Percentiles rank a stretch among this genome's conserved stretches.
Conservation (phyloP, 1,140 invertebrate genomes). For the Akabosia matsudoensis region DNA sequence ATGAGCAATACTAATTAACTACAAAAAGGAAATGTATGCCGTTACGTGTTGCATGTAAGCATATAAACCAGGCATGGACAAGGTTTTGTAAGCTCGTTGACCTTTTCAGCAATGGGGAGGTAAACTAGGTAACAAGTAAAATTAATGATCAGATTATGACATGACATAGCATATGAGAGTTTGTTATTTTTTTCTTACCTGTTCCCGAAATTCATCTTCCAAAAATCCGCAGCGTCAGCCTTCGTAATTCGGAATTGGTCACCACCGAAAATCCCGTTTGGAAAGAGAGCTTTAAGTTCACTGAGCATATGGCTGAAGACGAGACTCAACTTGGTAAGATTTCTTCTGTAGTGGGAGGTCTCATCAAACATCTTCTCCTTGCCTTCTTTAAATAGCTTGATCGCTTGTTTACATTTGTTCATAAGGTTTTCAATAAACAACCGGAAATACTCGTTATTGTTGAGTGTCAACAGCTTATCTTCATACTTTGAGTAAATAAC, state of each 20-base stretch:
- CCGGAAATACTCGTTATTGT: conserved; percentile 94
- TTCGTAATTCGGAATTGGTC: conserved; percentile 96
- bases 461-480: conserved; percentile 82
- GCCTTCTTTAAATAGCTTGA: conserved; percentile 96
- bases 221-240: conserved; percentile 97
- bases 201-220: conserved; percentile 93
- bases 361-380: conserved; percentile 99
- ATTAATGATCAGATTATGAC: background rate
- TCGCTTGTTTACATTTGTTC: conserved; percentile 96
- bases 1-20: too few species aligned
- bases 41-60: too few species aligned
- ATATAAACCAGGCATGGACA: too few species aligned
- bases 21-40: too few species aligned
- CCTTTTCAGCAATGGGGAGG: too few species aligned
- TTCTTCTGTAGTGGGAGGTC: conserved; percentile 88
- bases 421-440: conserved; percentile 98
- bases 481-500: conserved; percentile 94
- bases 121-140: background rate
- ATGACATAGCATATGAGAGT: background rate
- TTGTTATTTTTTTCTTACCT: conserved; percentile 61
- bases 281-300: conserved; percentile 97
- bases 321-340: conserved; percentile 95
- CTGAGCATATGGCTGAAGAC: conserved; percentile 99
- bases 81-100: too few species aligned
- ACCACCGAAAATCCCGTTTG: conserved; percentile 89